Conservation (phyloP, 2,797 vertebrate genomes). For the Peromyscus nudipes region DNA sequence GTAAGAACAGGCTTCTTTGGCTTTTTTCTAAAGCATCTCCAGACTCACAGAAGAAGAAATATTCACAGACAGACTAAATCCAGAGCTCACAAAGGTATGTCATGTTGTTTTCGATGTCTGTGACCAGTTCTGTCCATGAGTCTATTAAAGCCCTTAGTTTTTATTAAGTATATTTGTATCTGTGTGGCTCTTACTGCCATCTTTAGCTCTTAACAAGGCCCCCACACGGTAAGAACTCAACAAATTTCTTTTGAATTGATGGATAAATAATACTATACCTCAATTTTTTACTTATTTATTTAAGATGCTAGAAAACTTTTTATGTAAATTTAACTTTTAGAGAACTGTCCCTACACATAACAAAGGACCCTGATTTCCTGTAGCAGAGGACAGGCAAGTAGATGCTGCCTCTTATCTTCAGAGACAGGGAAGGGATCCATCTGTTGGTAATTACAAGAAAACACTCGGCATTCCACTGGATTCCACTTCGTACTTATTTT, state of each 20-base stretch:
- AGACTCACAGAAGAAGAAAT: slow-evolving; percentile 18
- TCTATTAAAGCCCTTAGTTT: not conserved
- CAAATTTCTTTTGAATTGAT: not conserved
- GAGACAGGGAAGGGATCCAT: not conserved
- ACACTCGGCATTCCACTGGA: not conserved
- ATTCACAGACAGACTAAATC: not conserved
- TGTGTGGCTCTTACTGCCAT: not conserved
- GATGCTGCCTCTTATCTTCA: slow-evolving; percentile 4
- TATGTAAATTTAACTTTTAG: slow-evolving; percentile 9
- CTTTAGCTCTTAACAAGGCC: not conserved
- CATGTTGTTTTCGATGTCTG: not conserved
- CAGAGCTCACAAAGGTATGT: not conserved
- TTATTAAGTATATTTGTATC: not conserved
- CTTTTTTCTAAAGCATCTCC: not conserved
- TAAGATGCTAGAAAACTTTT: not conserved
- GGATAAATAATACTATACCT: not conserved
- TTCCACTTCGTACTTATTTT: not conserved
- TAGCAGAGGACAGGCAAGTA: not conserved
- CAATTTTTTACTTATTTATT: not conserved
- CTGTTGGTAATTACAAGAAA: slow-evolving; percentile 34
- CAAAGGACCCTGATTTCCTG: slow-evolving; percentile 24
- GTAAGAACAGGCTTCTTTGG: slow-evolving; percentile 5
- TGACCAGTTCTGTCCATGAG: not conserved
- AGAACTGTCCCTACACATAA: not conserved
- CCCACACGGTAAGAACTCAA: not conserved